Conservation (phyloP, 2,888 invertebrate genomes). For the Hypselothyrea guttata region DNA sequence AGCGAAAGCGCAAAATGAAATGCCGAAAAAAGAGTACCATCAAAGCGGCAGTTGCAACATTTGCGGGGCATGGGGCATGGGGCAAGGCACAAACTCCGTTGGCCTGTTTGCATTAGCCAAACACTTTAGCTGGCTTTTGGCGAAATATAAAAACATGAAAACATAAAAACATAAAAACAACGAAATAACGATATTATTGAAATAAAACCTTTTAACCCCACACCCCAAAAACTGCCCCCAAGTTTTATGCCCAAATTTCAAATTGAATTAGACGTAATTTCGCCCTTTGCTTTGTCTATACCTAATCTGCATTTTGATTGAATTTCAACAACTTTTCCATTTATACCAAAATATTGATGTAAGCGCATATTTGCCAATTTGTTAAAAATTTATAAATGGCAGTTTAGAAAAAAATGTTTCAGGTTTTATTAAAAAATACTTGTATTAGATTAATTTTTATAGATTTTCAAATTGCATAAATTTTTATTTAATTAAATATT, state of each 20-base stretch:
- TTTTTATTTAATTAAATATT: too few species aligned
- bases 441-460: too few species aligned
- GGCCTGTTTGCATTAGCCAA: conserved; percentile 50
- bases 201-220: conserved; percentile 32
- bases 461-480: too few species aligned
- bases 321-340: background rate
- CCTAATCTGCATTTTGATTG: conserved; percentile 10
- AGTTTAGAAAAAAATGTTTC: too few species aligned
- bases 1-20: conserved; percentile 24
- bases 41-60: conserved; percentile 43
- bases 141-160: too few species aligned
- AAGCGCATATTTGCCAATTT: too few species aligned
- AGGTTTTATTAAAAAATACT: too few species aligned
- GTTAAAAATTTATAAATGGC: too few species aligned
- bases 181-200: conserved; percentile 27
- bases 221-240: background rate
- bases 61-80: conserved; percentile 20
- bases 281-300: background rate
- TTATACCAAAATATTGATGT: background rate
- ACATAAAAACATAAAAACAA: background rate
- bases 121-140: conserved; percentile 41
- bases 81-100: conserved; percentile 1
- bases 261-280: conserved; percentile 33
- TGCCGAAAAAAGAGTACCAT: conserved; percentile 10
- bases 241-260: conserved; percentile 16